Conservation (phyloP, 2,797 vertebrate genomes). For the Muscicapa striata region DNA sequence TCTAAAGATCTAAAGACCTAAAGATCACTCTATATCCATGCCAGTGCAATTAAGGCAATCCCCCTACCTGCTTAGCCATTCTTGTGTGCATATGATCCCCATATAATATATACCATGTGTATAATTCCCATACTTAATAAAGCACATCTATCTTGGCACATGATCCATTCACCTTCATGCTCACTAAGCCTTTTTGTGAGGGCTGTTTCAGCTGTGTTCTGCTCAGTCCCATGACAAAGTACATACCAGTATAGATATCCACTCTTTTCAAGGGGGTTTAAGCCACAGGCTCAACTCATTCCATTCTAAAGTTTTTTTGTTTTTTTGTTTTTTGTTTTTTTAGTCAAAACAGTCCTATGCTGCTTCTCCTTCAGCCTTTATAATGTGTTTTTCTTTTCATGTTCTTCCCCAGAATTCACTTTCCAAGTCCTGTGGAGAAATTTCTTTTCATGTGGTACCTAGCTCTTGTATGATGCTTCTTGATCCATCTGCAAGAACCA, state of each 20-base stretch:
- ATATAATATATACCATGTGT: too few relatives aligned
- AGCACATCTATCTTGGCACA: neutral
- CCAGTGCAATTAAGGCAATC: neutral
- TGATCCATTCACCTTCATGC: neutral
- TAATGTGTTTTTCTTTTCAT: neutral
- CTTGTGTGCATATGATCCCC: accelerated
- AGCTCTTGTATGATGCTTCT: neutral
- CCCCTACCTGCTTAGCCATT: neutral
- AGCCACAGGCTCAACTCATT: neutral
- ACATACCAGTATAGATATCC: neutral
- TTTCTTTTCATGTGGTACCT: neutral
- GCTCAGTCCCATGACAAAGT: neutral
- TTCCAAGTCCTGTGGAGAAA: neutral
- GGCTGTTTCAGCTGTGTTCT: neutral
- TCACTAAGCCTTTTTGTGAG: neutral
- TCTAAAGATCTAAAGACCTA: neutral
- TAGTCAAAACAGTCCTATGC: neutral
- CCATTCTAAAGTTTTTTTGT: neutral
- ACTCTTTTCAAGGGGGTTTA: neutral
- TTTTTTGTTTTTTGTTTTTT: too few relatives aligned
- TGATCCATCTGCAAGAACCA: neutral
- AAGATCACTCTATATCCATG: neutral
- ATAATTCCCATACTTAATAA: neutral
- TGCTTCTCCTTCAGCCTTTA: neutral
- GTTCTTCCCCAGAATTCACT: neutral